Percentiles rank a stretch among this genome's conserved stretches.
These are phyloP conservation scores for Bubalus kerabau DNA, from an alignment of 2,113 vertebrate species.

Conservation along the genomic window DNA sequence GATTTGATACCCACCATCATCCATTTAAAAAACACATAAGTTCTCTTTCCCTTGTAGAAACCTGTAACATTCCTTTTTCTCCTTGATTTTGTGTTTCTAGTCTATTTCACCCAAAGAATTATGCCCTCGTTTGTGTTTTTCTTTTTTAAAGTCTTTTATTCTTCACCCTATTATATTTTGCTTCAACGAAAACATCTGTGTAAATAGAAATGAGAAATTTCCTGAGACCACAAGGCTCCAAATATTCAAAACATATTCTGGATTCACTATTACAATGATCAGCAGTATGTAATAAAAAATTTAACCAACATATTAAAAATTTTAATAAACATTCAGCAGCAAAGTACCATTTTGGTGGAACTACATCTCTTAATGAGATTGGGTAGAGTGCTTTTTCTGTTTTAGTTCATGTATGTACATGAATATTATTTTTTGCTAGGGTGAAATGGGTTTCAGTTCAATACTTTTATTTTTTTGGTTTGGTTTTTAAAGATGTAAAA, in stretches of 20 bases:
- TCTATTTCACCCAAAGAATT: neutral
- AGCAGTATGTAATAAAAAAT: neutral
- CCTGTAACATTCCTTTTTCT: neutral
- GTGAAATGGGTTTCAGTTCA: neutral
- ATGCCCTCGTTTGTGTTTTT: neutral
- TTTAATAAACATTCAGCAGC: neutral
- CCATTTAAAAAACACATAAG: neutral
- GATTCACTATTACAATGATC: neutral
- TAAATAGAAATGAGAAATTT: neutral
- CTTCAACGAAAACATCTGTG: neutral
- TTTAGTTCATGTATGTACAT: neutral
- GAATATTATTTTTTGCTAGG: neutral
- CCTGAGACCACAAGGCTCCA: neutral
- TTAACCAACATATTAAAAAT: neutral
- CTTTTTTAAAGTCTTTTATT: neutral
- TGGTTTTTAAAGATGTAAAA: neutral
- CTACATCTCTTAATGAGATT: neutral
- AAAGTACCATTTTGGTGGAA: neutral
- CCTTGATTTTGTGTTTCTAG: neutral
- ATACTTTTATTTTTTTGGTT: neutral
- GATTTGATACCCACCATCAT: neutral
- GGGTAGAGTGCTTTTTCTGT: neutral
- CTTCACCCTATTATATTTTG: neutral
- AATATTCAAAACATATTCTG: neutral
- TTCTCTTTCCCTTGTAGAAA: neutral